These are phyloP conservation scores for Channallabes apus DNA, from an alignment of 2,797 vertebrate species.

Conservation along the genomic window DNA sequence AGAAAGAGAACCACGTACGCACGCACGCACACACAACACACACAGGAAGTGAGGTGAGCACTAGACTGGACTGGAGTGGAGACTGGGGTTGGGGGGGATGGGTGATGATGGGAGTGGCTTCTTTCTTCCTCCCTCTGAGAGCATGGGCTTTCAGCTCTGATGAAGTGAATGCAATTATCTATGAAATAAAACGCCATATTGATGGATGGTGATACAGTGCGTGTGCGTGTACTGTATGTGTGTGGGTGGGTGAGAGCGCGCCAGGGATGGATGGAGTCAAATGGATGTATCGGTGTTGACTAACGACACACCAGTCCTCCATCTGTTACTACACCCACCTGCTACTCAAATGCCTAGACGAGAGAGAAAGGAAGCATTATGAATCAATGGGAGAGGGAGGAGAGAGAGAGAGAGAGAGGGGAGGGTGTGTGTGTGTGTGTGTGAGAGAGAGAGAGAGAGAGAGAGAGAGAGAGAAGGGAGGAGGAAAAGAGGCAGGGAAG, in stretches of 20 bases:
- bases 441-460: conserved; percentile 25
- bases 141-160: conserved; percentile 36
- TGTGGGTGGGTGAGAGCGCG: conserved; percentile 11
- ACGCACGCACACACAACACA: conserved; percentile 41
- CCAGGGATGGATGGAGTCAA: conserved; percentile 57
- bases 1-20: background rate
- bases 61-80: background rate
- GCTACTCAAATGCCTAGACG: conserved; percentile 39
- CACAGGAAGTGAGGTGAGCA: conserved; percentile 58
- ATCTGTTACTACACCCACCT: conserved; percentile 54
- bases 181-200: conserved; percentile 38
- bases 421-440: conserved; percentile 4
- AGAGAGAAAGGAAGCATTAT: conserved; percentile 42
- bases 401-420: background rate
- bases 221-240: background rate
- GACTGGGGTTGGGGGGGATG: conserved; percentile 20
- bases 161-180: conserved; percentile 46
- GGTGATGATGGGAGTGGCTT: conserved; percentile 20
- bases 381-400: conserved; percentile 44
- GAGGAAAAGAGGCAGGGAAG: conserved; percentile 23
- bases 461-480: conserved; percentile 32
- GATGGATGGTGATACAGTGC: conserved; percentile 40
- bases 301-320: conserved; percentile 40
- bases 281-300: conserved; percentile 57
- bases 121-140: conserved; percentile 14